phyloP scores from a whole-genome alignment of 2,113 vertebrate genomes.

The Ariopsis seemanni region DNA sequence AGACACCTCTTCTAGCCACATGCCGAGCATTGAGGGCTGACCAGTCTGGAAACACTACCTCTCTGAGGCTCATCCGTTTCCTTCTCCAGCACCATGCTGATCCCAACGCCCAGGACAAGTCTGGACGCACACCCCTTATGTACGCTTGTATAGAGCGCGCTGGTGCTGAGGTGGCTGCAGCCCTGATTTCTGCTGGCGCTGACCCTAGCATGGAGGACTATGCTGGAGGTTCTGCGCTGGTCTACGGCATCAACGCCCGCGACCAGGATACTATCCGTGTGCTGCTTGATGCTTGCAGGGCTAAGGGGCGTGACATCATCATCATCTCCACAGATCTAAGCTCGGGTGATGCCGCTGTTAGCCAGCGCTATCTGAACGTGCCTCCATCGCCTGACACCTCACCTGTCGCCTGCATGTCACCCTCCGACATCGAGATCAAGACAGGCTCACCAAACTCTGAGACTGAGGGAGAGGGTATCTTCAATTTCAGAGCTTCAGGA shows the following conservation, averaged over 20 bases:
- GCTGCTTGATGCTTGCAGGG: slow-evolving; percentile 66
- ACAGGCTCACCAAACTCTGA: slow-evolving; percentile 65
- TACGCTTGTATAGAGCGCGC: slow-evolving; percentile 68
- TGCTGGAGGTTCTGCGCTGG: slow-evolving; percentile 68
- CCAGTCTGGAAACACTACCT: slow-evolving; percentile 36
- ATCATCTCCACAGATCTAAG: slow-evolving; percentile 68
- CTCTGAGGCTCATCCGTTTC: slow-evolving; percentile 61
- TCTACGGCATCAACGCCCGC: slow-evolving; percentile 67
- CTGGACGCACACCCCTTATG: slow-evolving; percentile 72
- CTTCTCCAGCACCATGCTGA: slow-evolving; percentile 68
- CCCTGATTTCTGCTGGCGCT: slow-evolving; percentile 65
- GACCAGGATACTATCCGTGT: slow-evolving; percentile 67
- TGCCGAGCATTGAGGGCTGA: slow-evolving; percentile 63
- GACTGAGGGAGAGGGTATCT: slow-evolving; percentile 62
- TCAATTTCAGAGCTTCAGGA: slow-evolving; percentile 65
- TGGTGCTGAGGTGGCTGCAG: slow-evolving; percentile 59
- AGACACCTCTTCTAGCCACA: slow-evolving; percentile 68
- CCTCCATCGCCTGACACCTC: slow-evolving; percentile 64
- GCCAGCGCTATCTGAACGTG: slow-evolving; percentile 64
- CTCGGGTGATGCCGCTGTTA: slow-evolving; percentile 54
- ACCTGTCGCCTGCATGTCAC: slow-evolving; percentile 70
- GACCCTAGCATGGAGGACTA: slow-evolving; percentile 71
- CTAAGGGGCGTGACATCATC: slow-evolving; percentile 69
- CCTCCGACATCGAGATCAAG: slow-evolving; percentile 72
- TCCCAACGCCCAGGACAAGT: slow-evolving; percentile 67